A percentile compares a stretch with the other conserved stretches of the same genome.
These are phyloP conservation scores for Cairina moschata DNA, from an alignment of 2,113 vertebrate genomes.

Conservation along the genomic window DNA sequence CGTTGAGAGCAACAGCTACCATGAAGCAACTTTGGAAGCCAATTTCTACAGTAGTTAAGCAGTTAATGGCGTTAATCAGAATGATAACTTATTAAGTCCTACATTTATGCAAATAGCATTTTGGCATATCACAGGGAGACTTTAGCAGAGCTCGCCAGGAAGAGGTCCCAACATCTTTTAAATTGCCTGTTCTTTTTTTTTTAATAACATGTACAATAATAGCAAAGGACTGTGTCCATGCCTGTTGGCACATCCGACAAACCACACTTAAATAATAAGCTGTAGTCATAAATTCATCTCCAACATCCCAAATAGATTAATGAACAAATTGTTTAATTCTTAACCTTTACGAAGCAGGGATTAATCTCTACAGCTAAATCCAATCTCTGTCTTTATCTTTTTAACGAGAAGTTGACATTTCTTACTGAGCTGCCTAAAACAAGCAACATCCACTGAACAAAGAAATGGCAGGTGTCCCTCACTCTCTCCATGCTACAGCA, in stretches of 20 bases:
- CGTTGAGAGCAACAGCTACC: slow-evolving; percentile 28
- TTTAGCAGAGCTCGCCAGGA: slow-evolving; percentile 14
- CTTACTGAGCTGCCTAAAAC: background rate
- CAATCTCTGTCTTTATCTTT: background rate
- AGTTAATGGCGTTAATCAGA: slow-evolving; percentile 58
- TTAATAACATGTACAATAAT: background rate
- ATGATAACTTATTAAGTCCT: slow-evolving; percentile 54
- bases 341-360: background rate
- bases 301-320: background rate
- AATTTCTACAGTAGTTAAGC: slow-evolving; percentile 65
- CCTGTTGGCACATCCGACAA: background rate
- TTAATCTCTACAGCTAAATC: slow-evolving; percentile 5
- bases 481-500: background rate
- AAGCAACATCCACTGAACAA: background rate
- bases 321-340: background rate
- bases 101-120: slow-evolving; percentile 42
- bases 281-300: background rate
- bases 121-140: background rate
- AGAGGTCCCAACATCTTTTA: background rate
- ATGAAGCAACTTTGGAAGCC: slow-evolving; percentile 42
- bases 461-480: background rate
- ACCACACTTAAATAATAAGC: background rate
- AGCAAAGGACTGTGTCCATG: fast-evolving
- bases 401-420: slow-evolving; percentile 18
- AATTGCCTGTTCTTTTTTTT: background rate